Base-by-base conservation (phyloP, 2,888 invertebrate species). In the Pristionchus maxplancki region DNA sequence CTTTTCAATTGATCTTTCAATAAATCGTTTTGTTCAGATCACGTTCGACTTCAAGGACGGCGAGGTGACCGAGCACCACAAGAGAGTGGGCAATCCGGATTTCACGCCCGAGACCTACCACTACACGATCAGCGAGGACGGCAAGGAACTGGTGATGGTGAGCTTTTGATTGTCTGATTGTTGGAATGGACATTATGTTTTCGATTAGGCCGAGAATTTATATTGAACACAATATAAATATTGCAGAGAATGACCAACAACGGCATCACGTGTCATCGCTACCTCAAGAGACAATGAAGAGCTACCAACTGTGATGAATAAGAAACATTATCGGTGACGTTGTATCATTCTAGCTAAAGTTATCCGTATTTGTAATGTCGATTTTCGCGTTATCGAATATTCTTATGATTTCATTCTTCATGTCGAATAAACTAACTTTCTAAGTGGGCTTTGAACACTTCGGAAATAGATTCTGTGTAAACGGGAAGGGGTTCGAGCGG, bases 221-320 rank as follows among this genome's bases (percentile, higher is more conserved):
- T 62, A 4, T 62, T n/a, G 8, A 28, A 28, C n/a, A 28, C 1
- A n/a, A 4, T 3, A 67, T 34, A 62, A 40, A 40, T 1, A n/a
- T 90, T 93, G 88, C 89, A 94, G 94, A 93, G 90, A 86, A 93
- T 94, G 92, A 90, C 91, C 67, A 93, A 94, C 90, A 91, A 94
- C 53, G 90, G 90, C 64, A 91, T 94, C 89, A 91, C 92, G 13
- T 93, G 93, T 89, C 90, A 92, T 24, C 93, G 94, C 58, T 94
- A 91, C 90, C 94, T 94, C 93, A 94, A 93, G 88, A 87, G 91
- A 81, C 89, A 91, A 83, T 58, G 58, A 58, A 58, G 58, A 58
- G n/a, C 20, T 50, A 20, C 1, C 4, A n/a, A n/a, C 4, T 1
- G 24, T 4, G 53, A 11, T 6, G 48, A 48, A 48, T 48, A 48